Conservation (phyloP, 23 tunicate genomes). For the Botrylloides violaceus region DNA sequence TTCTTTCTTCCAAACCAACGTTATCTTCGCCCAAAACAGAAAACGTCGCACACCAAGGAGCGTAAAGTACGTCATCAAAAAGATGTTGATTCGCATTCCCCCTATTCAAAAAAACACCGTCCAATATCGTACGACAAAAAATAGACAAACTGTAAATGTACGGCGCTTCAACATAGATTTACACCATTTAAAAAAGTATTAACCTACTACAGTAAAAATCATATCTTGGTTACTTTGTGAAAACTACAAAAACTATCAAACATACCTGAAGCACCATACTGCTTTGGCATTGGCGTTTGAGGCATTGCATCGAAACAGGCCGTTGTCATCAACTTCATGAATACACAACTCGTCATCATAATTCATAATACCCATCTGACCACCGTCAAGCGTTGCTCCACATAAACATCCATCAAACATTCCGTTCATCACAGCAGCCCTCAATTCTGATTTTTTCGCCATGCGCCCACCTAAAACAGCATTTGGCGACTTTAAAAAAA, state of each 20-base stretch:
- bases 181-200: too few species aligned
- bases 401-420: conserved; percentile 67
- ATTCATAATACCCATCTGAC: conserved; percentile 24
- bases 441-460: conserved; percentile 40
- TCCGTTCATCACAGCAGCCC: conserved; percentile 32
- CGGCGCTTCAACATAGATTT: too few species aligned
- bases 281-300: conserved; percentile 6
- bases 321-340: neutral
- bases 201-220: too few species aligned
- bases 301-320: conserved; percentile 32
- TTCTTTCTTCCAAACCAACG: conserved; percentile 55
- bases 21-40: conserved; percentile 34
- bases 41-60: conserved; percentile 77
- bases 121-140: too few species aligned
- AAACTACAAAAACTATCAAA: too few species aligned
- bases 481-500: neutral
- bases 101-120: too few species aligned
- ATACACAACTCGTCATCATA: conserved; percentile 28
- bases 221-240: too few species aligned
- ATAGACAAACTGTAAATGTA: too few species aligned
- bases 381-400: conserved; percentile 28
- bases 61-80: conserved; percentile 29
- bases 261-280: conserved; percentile 76
- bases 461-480: conserved; percentile 37
- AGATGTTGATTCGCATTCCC: neutral